These are phyloP conservation scores for Furnarius figulus DNA, from an alignment of 2,113 vertebrate species.

Conservation along the genomic window DNA sequence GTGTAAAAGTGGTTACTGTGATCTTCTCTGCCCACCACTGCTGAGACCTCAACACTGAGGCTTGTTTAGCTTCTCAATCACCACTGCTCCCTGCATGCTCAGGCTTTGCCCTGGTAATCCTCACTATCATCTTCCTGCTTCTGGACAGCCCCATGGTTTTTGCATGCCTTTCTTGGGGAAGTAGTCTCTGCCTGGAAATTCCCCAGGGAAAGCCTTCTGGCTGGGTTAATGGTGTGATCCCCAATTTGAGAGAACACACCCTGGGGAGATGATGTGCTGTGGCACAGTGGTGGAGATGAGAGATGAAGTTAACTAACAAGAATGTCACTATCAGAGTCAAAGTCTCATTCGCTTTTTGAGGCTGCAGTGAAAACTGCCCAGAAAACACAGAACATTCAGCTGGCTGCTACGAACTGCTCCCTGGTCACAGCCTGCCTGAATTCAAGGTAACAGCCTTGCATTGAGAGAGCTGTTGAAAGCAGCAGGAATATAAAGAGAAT, in stretches of 20 bases:
- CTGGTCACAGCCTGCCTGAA: background rate
- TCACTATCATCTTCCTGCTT: background rate
- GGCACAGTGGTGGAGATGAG: rapidly evolving
- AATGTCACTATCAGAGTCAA: background rate
- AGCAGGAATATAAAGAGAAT: background rate
- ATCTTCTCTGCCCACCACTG: background rate
- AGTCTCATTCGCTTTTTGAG: background rate
- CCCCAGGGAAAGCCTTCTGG: background rate
- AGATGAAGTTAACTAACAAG: background rate
- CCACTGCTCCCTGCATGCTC: background rate
- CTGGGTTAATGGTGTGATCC: background rate
- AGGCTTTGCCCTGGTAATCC: background rate
- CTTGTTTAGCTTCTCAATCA: background rate
- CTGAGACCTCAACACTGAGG: background rate
- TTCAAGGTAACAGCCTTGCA: background rate
- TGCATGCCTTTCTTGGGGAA: background rate
- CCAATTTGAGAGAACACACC: background rate
- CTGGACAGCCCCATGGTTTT: background rate
- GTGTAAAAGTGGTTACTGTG: background rate
- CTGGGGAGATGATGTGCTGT: background rate
- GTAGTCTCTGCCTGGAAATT: background rate
- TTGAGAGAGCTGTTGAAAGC: background rate
- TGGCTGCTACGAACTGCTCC: background rate
- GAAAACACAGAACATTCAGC: background rate
- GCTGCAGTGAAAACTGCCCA: background rate